These are phyloP conservation scores for Grammomys surdaster DNA, from an alignment of 2,113 vertebrate species.

Conservation along the genomic window DNA sequence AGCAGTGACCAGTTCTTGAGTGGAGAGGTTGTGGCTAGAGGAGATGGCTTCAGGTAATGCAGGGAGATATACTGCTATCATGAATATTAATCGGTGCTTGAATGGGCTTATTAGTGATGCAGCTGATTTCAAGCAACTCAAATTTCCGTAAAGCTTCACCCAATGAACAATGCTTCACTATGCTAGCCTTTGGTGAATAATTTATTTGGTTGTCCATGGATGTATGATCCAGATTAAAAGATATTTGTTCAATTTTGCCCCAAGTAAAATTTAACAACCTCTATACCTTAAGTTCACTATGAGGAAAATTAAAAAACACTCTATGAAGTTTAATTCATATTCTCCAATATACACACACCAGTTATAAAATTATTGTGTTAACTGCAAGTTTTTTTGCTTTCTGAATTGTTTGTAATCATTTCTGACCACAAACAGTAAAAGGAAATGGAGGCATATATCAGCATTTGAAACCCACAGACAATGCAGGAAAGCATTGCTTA, in stretches of 20 bases:
- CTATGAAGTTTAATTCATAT: neutral
- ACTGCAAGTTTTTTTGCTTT: no score
- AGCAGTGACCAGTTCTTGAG: neutral
- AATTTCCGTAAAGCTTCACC: neutral
- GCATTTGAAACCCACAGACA: neutral
- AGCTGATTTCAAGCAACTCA: neutral
- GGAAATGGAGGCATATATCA: neutral
- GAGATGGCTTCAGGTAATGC: no score
- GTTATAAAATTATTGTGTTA: neutral
- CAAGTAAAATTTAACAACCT: neutral
- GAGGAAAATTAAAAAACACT: neutral
- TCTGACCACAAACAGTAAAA: neutral
- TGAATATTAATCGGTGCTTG: neutral
- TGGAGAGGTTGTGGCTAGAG: neutral
- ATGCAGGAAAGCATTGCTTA: neutral
- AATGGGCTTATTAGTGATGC: no score
- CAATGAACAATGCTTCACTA: neutral
- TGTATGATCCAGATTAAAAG: neutral
- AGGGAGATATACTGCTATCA: no score
- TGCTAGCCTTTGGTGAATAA: neutral
- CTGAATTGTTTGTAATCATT: neutral
- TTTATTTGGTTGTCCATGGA: neutral
- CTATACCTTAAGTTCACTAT: neutral
- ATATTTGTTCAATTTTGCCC: neutral
- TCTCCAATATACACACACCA: neutral